A percentile compares a stretch with the other conserved stretches of the same genome.
These are phyloP conservation scores for Laticauda colubrina DNA, from an alignment of 2,113 vertebrate genomes.

Conservation along the genomic window DNA sequence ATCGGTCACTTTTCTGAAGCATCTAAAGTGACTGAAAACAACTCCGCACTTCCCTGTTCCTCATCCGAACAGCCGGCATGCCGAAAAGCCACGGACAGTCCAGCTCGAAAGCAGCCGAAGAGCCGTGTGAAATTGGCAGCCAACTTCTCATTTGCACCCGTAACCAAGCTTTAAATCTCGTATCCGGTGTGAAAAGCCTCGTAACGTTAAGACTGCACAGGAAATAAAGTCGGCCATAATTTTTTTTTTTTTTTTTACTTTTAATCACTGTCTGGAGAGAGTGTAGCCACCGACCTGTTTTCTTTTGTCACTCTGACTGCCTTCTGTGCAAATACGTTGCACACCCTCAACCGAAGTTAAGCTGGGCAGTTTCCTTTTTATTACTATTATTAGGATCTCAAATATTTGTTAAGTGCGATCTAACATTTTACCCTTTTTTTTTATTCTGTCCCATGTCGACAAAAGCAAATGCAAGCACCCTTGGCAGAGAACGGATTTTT, in stretches of 20 bases:
- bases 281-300: slow-evolving; percentile 38
- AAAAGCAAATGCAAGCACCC: slow-evolving; percentile 39
- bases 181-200: slow-evolving; percentile 52
- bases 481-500: slow-evolving; percentile 50
- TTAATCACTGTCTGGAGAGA: slow-evolving; percentile 40
- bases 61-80: slow-evolving; percentile 48
- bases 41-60: slow-evolving; percentile 45
- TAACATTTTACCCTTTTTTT: slow-evolving; percentile 57
- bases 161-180: slow-evolving; percentile 76
- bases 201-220: slow-evolving; percentile 62
- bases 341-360: slow-evolving; percentile 58
- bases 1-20: slow-evolving; percentile 27
- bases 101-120: slow-evolving; percentile 83
- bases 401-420: slow-evolving; percentile 60
- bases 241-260: slow-evolving; percentile 53
- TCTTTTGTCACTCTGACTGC: slow-evolving; percentile 43
- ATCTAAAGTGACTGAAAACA: slow-evolving; percentile 22
- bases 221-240: slow-evolving; percentile 53
- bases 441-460: slow-evolving; percentile 42
- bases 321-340: slow-evolving; percentile 42
- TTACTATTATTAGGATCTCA: slow-evolving; percentile 44
- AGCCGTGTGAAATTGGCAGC: slow-evolving; percentile 90
- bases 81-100: slow-evolving; percentile 78
- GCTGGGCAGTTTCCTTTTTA: slow-evolving; percentile 49
- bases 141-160: slow-evolving; percentile 88